These are phyloP conservation scores for Heliornis fulica DNA, from an alignment of 2,113 vertebrate species.

Conservation along the genomic window DNA sequence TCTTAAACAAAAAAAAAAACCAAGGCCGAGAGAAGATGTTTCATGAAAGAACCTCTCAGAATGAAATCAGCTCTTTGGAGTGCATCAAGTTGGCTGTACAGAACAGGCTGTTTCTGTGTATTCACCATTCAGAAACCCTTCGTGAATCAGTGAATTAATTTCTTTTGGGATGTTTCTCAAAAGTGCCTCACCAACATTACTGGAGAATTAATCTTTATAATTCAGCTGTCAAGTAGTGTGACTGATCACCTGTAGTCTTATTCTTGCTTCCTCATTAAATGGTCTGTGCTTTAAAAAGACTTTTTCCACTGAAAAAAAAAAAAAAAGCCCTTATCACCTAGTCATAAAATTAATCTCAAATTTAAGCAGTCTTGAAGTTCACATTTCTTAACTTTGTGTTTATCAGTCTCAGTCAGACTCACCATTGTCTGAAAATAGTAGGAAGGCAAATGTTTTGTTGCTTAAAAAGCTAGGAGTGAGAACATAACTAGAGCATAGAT, in stretches of 20 bases:
- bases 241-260: slow-evolving; percentile 13
- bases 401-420: not conserved
- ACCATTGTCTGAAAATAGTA: not conserved
- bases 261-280: slow-evolving; percentile 28
- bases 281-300: not conserved
- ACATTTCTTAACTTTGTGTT: not conserved
- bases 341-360: slow-evolving; percentile 10
- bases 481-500: not conserved
- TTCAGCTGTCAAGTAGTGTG: slow-evolving; percentile 14
- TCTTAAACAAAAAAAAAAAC: not conserved
- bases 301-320: not conserved
- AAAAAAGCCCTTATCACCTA: not conserved
- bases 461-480: not conserved
- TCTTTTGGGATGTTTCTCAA: not conserved
- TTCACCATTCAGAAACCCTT: not conserved
- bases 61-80: slow-evolving; percentile 13
- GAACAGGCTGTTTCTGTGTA: not conserved
- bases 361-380: not conserved
- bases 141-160: slow-evolving; percentile 7
- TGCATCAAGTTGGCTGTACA: not conserved
- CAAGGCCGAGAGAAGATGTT: not conserved
- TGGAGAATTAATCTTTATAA: slow-evolving; percentile 39
- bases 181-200: not conserved
- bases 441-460: not conserved
- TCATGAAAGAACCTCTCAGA: not conserved